Conservation (phyloP, 2,113 vertebrate genomes). For the Phoenicopterus ruber region DNA sequence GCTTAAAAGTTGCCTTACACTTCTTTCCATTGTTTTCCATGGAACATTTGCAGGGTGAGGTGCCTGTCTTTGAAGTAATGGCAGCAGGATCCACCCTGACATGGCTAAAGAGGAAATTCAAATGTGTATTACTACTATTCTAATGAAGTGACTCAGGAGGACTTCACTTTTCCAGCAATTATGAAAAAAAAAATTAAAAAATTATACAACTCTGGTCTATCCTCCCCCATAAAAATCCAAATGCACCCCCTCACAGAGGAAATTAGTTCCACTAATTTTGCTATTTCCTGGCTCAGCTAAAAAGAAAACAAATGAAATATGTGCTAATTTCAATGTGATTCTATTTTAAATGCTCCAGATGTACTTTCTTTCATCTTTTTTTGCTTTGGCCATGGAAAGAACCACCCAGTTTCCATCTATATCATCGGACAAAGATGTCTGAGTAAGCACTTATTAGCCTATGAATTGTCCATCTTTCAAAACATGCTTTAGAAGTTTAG, state of each 20-base stretch:
- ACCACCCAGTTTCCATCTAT: not conserved
- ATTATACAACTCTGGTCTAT: not conserved
- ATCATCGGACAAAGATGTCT: fast-evolving
- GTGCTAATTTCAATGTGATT: not conserved
- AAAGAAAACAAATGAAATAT: not conserved
- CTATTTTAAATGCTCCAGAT: not conserved
- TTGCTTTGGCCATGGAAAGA: not conserved
- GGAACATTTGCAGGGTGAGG: not conserved
- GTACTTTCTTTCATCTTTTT: not conserved
- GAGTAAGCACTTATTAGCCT: not conserved
- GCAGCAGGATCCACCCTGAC: not conserved
- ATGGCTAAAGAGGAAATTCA: not conserved
- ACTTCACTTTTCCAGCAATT: not conserved
- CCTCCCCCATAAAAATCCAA: not conserved
- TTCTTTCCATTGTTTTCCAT: not conserved
- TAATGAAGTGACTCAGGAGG: not conserved
- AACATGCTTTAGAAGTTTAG: not conserved
- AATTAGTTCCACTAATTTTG: not conserved
- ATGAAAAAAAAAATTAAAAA: not conserved
- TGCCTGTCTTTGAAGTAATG: not conserved
- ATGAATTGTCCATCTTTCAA: not conserved
- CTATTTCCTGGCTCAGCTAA: not conserved
- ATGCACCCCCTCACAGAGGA: not conserved
- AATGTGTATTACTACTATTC: not conserved
- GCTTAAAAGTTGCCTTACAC: not conserved